Base-by-base conservation (phyloP, 2,113 vertebrate species). In the Fregata magnificens region DNA sequence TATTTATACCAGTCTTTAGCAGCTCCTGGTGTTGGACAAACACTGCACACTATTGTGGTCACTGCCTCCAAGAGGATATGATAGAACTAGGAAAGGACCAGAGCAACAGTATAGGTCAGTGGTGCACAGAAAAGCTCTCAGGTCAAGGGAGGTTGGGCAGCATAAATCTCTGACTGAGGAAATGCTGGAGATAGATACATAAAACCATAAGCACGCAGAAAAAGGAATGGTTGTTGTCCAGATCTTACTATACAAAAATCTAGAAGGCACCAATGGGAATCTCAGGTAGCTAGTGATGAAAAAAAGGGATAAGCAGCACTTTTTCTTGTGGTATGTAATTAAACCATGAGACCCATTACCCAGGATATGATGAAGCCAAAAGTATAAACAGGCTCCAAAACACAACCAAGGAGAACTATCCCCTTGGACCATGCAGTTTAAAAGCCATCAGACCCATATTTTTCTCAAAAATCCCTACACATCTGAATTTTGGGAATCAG, bases 21-120 rank as follows among this genome's bases (percentile, higher is more conserved):
- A 36, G 0, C 42, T 45, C 47, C 3, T 5, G 28, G 67, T 20
- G 32, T 4, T 44, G 81, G 53, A 26, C 58, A 81, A 93, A 31
- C n/a, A 11, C 47, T 18, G 13, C 15, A 20, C 20, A 0, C 0
- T 1, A 34, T 10, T 78, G 65, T 38, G 38, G 81, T 28, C 13
- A 5, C 44, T 44, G 31, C 20, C 16, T 82, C 56, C 31, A 9
- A 40, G 40, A 61, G n/a, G 72, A 45, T 5, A 10, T 1, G 15
- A 13, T 18, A 34, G 59, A 78, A 18, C 13, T 65, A 53, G 42
- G 62, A 25, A 86, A 81, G 32, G 42, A 77, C 9, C n/a, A 87
- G 40, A 72, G 58, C 55, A 91, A 34, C 53, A 88, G 15, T 14
- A 13, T 4, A 62, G 17, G n/a, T 31, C 36, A 42, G 65, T 2